Conservation (phyloP, 2,888 invertebrate species). For the Arge pagana region DNA sequence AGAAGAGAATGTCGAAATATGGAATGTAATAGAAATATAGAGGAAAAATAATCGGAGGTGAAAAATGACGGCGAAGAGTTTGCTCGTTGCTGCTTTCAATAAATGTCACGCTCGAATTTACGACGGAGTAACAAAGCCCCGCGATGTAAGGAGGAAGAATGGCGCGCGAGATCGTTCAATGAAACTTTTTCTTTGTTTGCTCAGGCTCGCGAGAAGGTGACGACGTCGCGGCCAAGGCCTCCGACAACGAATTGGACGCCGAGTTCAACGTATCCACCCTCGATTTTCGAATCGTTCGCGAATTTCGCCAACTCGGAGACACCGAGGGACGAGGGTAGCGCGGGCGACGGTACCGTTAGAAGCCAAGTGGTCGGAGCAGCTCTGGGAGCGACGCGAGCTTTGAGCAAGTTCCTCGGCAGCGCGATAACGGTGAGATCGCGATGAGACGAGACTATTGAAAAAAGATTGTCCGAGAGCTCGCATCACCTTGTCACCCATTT, state of each 20-base stretch:
- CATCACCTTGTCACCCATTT: too few species aligned
- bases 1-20: too few species aligned
- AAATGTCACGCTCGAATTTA: neutral
- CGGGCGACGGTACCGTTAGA: constrained; percentile 50
- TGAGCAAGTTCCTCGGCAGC: constrained; percentile 77
- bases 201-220: too few species aligned
- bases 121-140: neutral
- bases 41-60: too few species aligned
- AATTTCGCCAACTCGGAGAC: constrained; percentile 37
- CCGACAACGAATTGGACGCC: constrained; percentile 45
- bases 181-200: neutral
- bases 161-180: neutral
- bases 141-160: too few species aligned
- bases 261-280: constrained; percentile 54
- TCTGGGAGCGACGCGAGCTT: constrained; percentile 76
- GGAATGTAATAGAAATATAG: too few species aligned
- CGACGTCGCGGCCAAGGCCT: constrained; percentile 55
- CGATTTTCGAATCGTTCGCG: constrained; percentile 48
- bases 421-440: constrained; percentile 77
- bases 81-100: too few species aligned
- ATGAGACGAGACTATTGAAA: too few species aligned
- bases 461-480: too few species aligned
- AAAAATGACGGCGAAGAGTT: too few species aligned
- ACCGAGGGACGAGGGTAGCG: constrained; percentile 55
- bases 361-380: constrained; percentile 71